Evolutionary conservation across 2,113 vertebrate species (phyloP).

Genomic region (Elanoides forficatus): DNA sequence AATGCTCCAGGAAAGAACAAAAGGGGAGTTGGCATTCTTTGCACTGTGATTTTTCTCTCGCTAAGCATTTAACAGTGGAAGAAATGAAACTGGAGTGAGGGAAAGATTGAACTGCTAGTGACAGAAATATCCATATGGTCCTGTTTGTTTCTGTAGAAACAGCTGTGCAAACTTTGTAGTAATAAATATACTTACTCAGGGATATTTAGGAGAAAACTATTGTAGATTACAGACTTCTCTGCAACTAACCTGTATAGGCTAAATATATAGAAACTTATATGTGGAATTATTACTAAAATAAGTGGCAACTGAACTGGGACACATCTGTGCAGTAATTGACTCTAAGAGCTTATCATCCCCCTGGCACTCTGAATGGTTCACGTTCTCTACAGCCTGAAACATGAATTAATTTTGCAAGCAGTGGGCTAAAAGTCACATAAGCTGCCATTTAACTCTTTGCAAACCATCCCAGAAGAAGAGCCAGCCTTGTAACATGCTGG

Average conservation of each 20-base stretch:
- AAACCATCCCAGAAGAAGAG: neutral
- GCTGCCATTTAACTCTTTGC: slow-evolving; percentile 18
- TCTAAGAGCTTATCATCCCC: slow-evolving; percentile 9
- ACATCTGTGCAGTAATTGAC: slow-evolving; percentile 27
- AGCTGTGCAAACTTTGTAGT: neutral
- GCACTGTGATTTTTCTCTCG: neutral
- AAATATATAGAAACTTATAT: neutral
- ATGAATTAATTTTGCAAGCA: slow-evolving; percentile 45
- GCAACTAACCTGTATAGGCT: neutral
- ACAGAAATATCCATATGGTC: neutral
- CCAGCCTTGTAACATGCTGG: neutral
- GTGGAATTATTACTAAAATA: neutral
- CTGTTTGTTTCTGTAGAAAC: neutral
- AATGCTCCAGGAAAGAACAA: neutral
- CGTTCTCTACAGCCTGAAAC: neutral
- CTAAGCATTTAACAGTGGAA: neutral
- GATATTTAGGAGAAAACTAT: neutral
- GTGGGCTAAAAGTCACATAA: slow-evolving; percentile 1
- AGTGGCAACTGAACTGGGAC: neutral
- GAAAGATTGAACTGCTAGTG: neutral
- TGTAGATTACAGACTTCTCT: neutral
- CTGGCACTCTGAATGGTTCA: neutral
- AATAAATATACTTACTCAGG: neutral
- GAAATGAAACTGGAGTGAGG: neutral
- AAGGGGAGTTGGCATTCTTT: neutral